phyloP scores from a whole-genome alignment of 2,113 vertebrate genomes.

The Noctilio leporinus region DNA sequence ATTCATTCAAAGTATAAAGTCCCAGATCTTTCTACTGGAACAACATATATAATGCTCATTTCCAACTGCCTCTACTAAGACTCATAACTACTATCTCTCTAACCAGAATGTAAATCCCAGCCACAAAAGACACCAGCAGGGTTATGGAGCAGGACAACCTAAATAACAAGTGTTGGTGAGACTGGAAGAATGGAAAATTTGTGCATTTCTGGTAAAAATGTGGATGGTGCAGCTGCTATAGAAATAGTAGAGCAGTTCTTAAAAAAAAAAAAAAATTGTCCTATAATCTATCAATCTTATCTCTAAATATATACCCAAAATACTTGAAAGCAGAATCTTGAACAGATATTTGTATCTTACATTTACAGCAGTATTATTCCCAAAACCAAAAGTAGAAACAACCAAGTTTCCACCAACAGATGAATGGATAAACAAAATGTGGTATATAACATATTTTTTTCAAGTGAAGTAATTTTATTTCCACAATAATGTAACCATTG shows the following conservation, averaged over 20 bases:
- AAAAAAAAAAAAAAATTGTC: background rate
- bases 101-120: background rate
- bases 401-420: background rate
- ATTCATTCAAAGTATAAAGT: background rate
- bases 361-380: background rate
- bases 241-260: background rate
- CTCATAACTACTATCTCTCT: background rate
- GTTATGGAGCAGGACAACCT: background rate
- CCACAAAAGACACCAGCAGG: background rate
- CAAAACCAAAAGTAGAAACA: background rate
- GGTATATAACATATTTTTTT: background rate
- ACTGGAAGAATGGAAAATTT: background rate
- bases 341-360: background rate
- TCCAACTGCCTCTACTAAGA: background rate
- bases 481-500: background rate
- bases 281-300: background rate
- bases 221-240: background rate
- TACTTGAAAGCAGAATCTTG: background rate
- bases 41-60: background rate
- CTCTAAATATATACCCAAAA: background rate
- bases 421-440: background rate
- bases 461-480: background rate
- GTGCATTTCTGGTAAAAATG: background rate
- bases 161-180: background rate
- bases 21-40: background rate